Percentiles rank a stretch among this genome's conserved stretches.
Evolutionary conservation across 2,113 vertebrate genomes (phyloP).

Genomic region (Oreotrochilus melanogaster): DNA sequence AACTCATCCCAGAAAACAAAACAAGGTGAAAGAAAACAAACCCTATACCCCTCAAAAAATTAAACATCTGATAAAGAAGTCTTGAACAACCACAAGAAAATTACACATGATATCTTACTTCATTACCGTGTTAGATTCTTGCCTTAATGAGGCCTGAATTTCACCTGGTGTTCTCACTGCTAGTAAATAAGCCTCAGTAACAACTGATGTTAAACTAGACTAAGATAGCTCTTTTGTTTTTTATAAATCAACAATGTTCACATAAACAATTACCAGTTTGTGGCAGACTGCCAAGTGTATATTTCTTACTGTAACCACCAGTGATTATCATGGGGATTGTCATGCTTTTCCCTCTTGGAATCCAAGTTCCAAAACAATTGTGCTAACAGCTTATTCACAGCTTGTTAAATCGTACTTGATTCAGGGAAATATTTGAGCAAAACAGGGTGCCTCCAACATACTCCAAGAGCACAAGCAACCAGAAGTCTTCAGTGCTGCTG

Average conservation of each 20-base stretch:
- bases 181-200: background rate
- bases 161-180: background rate
- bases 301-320: constrained; percentile 39
- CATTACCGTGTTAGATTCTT: background rate
- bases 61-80: background rate
- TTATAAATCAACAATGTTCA: constrained; percentile 33
- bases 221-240: constrained; percentile 22
- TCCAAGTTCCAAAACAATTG: constrained; percentile 39
- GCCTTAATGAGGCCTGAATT: background rate
- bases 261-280: constrained; percentile 41
- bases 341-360: constrained; percentile 45
- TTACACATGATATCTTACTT: background rate
- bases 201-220: background rate
- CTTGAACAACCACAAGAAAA: background rate
- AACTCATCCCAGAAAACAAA: background rate
- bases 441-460: background rate
- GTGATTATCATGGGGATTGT: constrained; percentile 36
- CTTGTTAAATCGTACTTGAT: constrained; percentile 15
- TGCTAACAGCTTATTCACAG: constrained; percentile 48
- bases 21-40: no score
- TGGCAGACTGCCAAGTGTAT: constrained; percentile 55
- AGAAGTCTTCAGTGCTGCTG: background rate
- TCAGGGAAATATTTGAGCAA: constrained; percentile 22
- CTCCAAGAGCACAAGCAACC: background rate
- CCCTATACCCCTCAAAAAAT: background rate